phyloP scores from a whole-genome alignment of 2,797 vertebrate genomes.

The Sebastes trivittatus region DNA sequence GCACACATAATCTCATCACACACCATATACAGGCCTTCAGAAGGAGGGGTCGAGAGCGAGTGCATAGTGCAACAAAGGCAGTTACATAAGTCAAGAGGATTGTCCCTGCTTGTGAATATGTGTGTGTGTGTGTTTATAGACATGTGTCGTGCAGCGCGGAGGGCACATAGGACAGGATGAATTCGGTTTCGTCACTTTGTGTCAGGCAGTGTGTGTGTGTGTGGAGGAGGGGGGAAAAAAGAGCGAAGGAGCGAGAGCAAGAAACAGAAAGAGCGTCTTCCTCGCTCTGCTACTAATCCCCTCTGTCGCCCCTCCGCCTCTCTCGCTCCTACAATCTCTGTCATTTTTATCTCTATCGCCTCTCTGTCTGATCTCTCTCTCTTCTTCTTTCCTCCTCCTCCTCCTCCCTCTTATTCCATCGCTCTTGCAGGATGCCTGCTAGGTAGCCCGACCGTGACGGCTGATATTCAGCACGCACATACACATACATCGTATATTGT shows the following conservation, averaged over 20 bases:
- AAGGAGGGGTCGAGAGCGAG: slow-evolving; percentile 39
- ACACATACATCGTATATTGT: background rate
- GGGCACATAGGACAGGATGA: slow-evolving; percentile 16
- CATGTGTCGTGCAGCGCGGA: slow-evolving; percentile 17
- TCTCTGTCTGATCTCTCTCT: slow-evolving; percentile 48
- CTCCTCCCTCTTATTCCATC: slow-evolving; percentile 6
- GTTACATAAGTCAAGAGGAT: slow-evolving; percentile 71
- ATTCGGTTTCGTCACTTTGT: slow-evolving; percentile 25
- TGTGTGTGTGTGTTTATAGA: slow-evolving; percentile 14
- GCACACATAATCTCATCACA: slow-evolving; percentile 47
- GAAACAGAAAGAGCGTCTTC: slow-evolving; percentile 33
- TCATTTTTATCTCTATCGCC: slow-evolving; percentile 66
- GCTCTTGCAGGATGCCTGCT: slow-evolving; percentile 23
- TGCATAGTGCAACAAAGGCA: slow-evolving; percentile 47
- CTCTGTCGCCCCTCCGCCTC: slow-evolving; percentile 49
- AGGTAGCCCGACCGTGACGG: slow-evolving; percentile 12
- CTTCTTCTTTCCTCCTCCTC: slow-evolving; percentile 22
- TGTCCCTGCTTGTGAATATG: slow-evolving; percentile 32
- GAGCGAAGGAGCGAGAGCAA: slow-evolving; percentile 13
- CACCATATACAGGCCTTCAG: slow-evolving; percentile 25
- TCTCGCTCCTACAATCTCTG: slow-evolving; percentile 50
- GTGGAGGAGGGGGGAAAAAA: background rate
- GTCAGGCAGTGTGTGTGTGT: slow-evolving; percentile 20
- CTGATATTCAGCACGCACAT: slow-evolving; percentile 9
- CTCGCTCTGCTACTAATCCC: slow-evolving; percentile 64